These are phyloP conservation scores for Cyaniris semiargus DNA, from an alignment of 2,888 invertebrate genomes.

Conservation along the genomic window DNA sequence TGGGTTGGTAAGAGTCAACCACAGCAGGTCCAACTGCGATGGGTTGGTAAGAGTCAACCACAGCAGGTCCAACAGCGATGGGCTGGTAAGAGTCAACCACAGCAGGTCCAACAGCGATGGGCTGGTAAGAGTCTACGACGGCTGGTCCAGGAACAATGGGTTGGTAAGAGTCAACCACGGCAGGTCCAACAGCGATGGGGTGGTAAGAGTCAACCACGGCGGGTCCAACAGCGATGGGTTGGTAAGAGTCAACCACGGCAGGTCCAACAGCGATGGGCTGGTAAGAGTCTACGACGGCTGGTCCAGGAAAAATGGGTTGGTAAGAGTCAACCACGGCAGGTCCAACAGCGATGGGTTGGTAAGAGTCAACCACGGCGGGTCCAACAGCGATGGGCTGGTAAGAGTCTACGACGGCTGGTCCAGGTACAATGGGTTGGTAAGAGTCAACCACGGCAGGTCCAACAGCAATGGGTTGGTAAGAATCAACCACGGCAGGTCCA, in stretches of 20 bases:
- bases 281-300: constrained; percentile 14
- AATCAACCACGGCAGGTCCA: constrained; percentile 37
- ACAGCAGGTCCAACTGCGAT: background rate
- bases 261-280: constrained; percentile 23
- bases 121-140: background rate
- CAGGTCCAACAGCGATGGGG: constrained; percentile 12
- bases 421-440: constrained; percentile 32
- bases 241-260: background rate
- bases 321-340: constrained; percentile 35
- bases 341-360: constrained; percentile 36
- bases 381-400: constrained; percentile 36
- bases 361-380: constrained; percentile 39
- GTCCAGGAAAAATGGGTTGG: constrained; percentile 32
- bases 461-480: constrained; percentile 16
- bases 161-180: background rate
- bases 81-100: constrained; percentile 27
- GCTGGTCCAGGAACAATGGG: background rate
- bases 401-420: constrained; percentile 26
- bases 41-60: background rate
- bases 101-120: constrained; percentile 7
- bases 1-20: background rate
- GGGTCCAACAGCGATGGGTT: constrained; percentile 9
- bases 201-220: background rate
- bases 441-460: constrained; percentile 36
- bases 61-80: background rate